Base-by-base conservation (phyloP, 2,888 invertebrate genomes). In the Pogonocherus hispidulus region DNA sequence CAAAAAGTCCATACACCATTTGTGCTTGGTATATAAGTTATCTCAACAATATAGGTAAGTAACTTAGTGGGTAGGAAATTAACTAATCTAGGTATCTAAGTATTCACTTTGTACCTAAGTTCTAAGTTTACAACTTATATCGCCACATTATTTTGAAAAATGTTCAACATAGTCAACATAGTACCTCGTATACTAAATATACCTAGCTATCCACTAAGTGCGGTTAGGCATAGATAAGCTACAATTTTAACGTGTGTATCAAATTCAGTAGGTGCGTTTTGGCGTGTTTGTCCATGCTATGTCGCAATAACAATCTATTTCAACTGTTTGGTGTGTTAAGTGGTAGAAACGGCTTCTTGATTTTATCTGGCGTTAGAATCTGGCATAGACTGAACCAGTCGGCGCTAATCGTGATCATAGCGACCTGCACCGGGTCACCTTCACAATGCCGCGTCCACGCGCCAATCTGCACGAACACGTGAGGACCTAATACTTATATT, bases 361-460 rank as follows among this genome's bases (percentile, higher is more conserved):
- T 73, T 74, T 78, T 77, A 81, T 80, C 79, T 78, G 72, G 77
- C 74, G 77, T 79, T 79, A 76, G 79, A 79, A 79, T 81, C 80
- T 80, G 72, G 72, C 75, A 76, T 74, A 79, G 78, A 80, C 79
- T 77, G 77, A 79, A 79, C 73, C 74, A 73, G 77, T 78, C 72
- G 77, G 78, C 74, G 77, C 75, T 77, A 78, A 82, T 83, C 82
- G 83, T 81, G 82, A 81, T 82, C 78, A 71, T 73, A 70, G 74
- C 79, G 79, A 81, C 79, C 81, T 78, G 81, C 73, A 81, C 83
- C 82, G 78, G 84, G 83, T 84, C 82, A 84, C 84, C 84, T 84
- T 84, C 83, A 83, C 84, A 84, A 84, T 84, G 84, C 83, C 83
- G 82, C 75, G 70, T 79, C 76, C 81, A 80, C 81, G 80, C 79